These are phyloP conservation scores for Ciona savignyi DNA, from an alignment of 23 tunicate genomes.

Conservation along the genomic window DNA sequence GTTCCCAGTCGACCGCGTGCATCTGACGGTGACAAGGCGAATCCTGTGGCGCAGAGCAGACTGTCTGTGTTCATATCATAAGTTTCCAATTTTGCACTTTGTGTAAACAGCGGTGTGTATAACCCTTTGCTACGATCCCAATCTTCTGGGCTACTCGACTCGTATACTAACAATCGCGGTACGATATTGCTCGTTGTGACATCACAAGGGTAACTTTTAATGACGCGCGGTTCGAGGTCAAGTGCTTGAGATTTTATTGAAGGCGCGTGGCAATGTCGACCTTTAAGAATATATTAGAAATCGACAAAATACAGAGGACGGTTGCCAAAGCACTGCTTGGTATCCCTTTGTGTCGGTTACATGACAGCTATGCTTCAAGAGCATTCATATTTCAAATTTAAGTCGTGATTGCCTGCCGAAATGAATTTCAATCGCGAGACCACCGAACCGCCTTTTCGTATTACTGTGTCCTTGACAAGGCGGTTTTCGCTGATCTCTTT, in stretches of 20 bases:
- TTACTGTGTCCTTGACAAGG: neutral
- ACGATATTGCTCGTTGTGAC: slow-evolving; percentile 19
- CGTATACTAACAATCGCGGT: slow-evolving; percentile 18
- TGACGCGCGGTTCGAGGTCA: slow-evolving; percentile 4
- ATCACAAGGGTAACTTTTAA: slow-evolving; percentile 12
- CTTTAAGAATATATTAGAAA: neutral
- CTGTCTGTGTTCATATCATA: neutral
- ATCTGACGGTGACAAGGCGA: neutral
- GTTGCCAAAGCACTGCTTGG: neutral
- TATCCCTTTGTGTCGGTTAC: neutral
- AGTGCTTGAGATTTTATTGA: slow-evolving; percentile 19
- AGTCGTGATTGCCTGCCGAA: neutral
- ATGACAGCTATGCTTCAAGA: neutral
- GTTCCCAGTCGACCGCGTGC: neutral
- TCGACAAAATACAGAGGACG: neutral
- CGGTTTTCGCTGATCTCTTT: neutral
- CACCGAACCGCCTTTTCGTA: neutral
- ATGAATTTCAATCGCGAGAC: neutral
- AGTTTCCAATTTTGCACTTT: slow-evolving; percentile 4
- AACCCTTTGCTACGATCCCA: slow-evolving; percentile 2
- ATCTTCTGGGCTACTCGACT: slow-evolving; percentile 7
- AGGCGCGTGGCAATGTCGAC: slow-evolving; percentile 3
- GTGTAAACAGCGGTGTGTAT: slow-evolving; percentile 2
- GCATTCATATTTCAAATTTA: neutral
- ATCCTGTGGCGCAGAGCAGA: neutral